Evolutionary conservation across 2,888 invertebrate genomes (phyloP), one percentile per base, ranked within the genome.

Genomic region (Heliconius ismenius): DNA sequence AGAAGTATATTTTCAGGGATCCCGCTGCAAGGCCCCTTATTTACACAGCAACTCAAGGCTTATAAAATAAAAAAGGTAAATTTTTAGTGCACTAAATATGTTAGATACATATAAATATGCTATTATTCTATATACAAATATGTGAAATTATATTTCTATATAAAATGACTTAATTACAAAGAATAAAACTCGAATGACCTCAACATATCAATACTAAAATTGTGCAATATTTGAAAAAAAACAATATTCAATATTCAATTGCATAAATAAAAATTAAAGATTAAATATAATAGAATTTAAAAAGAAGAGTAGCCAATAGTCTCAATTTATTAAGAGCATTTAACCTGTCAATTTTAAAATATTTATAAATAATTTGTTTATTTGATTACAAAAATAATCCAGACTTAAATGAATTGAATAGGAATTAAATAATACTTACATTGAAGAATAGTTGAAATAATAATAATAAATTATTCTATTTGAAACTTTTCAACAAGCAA

Each of bases 21-120:
- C 70, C 69, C 54, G 54, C n/a, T 9, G 32, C n/a, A 24, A n/a
- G 70, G 70, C 15, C 58, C 58, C 36, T 58, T 58, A 18, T 32
- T 24, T 70, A 32, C n/a, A 32, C 21, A 54, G 7, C 7, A 28
- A 11, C 26, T 28, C 43, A 67, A 11, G 24, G 10, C 15, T 43
- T 7, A 24, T 9, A 24, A 68, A 68, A 43, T 15, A 10, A 39
- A 39, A 39, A 39, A 11, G 39, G 39, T 69, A 26, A 28, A 7
- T 26, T 49, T n/a, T 54, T 49, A 24, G 13, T 21, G 21, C 21
- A 28, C 15, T 9, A 26, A 58, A n/a, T n/a, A 58, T 4, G 10
- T n/a, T n/a, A n/a, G 11, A n/a, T 21, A 2, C 9, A 7, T 49
- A 9, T 21, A 58, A n/a, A 54, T 54, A 54, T 54, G 7, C 0